phyloP scores from a whole-genome alignment of 2,113 vertebrate genomes.

The Gallinago paraguaiae region DNA sequence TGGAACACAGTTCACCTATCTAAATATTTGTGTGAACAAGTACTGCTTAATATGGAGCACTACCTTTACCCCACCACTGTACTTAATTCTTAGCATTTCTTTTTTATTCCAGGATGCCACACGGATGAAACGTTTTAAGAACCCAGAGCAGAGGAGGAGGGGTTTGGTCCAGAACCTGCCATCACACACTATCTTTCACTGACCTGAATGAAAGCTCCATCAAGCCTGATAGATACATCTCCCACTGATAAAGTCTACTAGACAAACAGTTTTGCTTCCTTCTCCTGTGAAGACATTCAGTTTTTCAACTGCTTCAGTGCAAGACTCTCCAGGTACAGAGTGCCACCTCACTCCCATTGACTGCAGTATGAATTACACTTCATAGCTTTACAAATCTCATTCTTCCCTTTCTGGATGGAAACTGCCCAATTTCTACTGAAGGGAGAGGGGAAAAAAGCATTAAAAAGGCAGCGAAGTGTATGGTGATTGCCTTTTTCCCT shows the following conservation, averaged over 20 bases:
- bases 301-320: background rate
- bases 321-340: background rate
- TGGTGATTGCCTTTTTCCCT: constrained; percentile 19
- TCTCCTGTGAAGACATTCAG: background rate
- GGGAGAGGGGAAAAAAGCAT: background rate
- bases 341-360: background rate
- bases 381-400: background rate
- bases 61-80: background rate
- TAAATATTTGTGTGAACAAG: background rate
- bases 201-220: background rate
- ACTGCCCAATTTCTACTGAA: background rate
- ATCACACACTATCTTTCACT: background rate
- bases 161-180: background rate
- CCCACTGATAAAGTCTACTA: background rate
- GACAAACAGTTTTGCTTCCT: background rate
- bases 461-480: background rate
- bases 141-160: background rate
- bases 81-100: background rate
- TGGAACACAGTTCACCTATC: background rate
- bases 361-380: background rate
- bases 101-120: background rate
- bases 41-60: background rate
- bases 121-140: background rate
- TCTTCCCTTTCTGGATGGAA: background rate
- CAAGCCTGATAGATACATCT: background rate